Base-by-base conservation (phyloP, 2,113 vertebrate genomes). In the Piprites chloris region DNA sequence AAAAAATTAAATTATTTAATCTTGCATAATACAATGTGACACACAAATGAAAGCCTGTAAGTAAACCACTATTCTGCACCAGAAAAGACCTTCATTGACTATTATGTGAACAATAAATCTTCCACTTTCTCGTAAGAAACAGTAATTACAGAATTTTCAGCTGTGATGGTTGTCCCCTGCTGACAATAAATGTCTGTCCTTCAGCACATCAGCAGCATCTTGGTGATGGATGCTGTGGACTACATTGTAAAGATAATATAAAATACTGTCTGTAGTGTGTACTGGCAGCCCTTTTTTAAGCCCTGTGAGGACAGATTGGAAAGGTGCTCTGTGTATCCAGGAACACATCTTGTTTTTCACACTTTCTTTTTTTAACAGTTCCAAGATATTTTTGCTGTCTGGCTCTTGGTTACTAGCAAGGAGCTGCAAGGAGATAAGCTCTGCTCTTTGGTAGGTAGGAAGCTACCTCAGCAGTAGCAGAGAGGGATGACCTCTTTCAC, bases 111-210 rank as follows among this genome's bases (percentile, higher is more conserved):
- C 87, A 79, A 95, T 95, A 93, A 90, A 96, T 96, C 88, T 93
- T 96, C 72, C 83, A 72, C 88, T 97, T 95, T 89, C 79, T 94
- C 41, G 69, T 65, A 72, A 95, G 96, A 93, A 96, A 72, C 73
- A 89, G 76, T 82, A 90, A 94, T 97, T 94, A 53, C 83, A 72
- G 79, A 89, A 58, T 88, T 56, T 84, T 93, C 92, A 95, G 95
- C 92, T 87, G 94, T 5, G 8, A 32, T 81, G 95, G 26, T 52
- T 90, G 61, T 96, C 95, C 93, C 74, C 67, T 72, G 77, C 87
- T 85, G 74, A 96, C 95, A 94, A 76, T 96, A 93, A 95, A 85
- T 50, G 84, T 46, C 85, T 87, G 89, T 96, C 81, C 90, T 84
- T 84, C 89, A 84, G 76, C 75, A 59, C 79, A 71, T 73, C 87